Percentiles rank a stretch among this genome's conserved stretches.
Evolutionary conservation across 2,888 invertebrate genomes (phyloP).

Genomic region (Leptothorax acervorum): DNA sequence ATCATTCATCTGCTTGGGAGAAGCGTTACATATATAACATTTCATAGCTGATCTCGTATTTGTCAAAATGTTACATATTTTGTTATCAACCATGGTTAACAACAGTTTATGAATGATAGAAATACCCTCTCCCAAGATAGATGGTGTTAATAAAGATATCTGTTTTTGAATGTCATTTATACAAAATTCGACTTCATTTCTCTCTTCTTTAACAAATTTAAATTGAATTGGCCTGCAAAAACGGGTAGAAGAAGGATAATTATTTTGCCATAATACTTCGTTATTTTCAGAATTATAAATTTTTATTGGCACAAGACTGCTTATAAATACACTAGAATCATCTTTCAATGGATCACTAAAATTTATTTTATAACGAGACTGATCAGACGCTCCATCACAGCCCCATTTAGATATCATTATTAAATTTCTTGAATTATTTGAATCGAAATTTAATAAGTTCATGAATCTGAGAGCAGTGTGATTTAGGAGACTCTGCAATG

Average conservation of each 20-base stretch:
- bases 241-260: conserved; percentile 1
- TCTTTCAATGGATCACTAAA: neutral
- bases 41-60: neutral
- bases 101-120: neutral
- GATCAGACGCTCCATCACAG: neutral
- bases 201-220: conserved; percentile 13
- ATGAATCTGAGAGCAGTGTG: neutral
- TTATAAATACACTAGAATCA: conserved; percentile 2
- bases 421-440: neutral
- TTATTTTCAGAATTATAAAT: neutral
- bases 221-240: conserved; percentile 2
- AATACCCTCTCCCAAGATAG: neutral
- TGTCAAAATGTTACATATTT: neutral
- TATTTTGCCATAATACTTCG: neutral
- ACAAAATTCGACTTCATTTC: neutral
- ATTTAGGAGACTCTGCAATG: neutral
- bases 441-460: neutral
- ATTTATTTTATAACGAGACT: neutral
- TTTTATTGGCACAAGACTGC: conserved; percentile 5
- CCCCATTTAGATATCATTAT: conserved; percentile 5
- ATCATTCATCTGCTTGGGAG: neutral
- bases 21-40: neutral
- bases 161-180: neutral
- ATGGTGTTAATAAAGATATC: conserved; percentile 1
- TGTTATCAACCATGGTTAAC: neutral